Percentiles rank a stretch among this genome's conserved stretches.
Conservation (phyloP, 2,113 vertebrate species). For the Colius striatus region DNA sequence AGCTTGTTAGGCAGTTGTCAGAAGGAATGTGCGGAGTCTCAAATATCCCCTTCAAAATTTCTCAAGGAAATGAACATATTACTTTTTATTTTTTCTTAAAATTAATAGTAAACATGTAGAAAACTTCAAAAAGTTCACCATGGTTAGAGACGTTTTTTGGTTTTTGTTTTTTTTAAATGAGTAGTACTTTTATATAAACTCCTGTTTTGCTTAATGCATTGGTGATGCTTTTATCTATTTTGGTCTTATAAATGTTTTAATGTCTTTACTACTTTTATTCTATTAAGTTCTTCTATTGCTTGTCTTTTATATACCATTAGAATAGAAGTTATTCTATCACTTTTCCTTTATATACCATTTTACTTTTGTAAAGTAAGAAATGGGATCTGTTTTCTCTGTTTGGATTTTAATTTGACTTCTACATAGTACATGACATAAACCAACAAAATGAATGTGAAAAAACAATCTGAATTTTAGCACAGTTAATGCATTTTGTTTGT, state of each 20-base stretch:
- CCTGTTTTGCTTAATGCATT: background rate
- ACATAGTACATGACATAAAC: background rate
- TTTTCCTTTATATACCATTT: background rate
- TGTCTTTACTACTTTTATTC: background rate
- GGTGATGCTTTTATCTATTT: background rate
- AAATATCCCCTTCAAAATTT: background rate
- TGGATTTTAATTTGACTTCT: constrained; percentile 5
- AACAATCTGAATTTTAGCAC: background rate
- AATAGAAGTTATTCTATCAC: background rate
- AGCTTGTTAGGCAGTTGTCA: background rate
- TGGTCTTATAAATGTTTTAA: background rate
- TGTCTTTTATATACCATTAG: background rate
- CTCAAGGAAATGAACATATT: background rate
- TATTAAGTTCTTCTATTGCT: background rate
- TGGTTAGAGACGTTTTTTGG: too few species aligned
- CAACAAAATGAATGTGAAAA: background rate
- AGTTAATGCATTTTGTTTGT: constrained; percentile 3
- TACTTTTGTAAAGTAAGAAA: background rate
- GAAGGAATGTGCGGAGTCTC: background rate
- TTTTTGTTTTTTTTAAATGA: background rate
- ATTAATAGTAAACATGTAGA: background rate
- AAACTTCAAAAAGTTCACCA: background rate
- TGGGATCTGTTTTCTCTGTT: background rate
- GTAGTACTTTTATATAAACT: background rate
- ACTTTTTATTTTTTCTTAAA: background rate